Base-by-base conservation (phyloP, 2,888 invertebrate species). In the Morinoia aosen region DNA sequence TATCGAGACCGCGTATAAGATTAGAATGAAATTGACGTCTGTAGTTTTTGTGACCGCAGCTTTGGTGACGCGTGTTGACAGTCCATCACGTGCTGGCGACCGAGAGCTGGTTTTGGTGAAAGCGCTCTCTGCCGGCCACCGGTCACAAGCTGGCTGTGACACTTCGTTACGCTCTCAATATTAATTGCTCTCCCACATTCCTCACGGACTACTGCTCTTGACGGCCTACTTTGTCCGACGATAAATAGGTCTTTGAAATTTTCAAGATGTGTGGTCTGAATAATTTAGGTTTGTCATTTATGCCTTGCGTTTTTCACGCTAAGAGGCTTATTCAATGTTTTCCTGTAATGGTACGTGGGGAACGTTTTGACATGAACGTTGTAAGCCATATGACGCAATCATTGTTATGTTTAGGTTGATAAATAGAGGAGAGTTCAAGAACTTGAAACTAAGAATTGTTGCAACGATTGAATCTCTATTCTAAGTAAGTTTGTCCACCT, bases 111-210 rank as follows among this genome's bases (percentile, higher is more conserved):
- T 76, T 76, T 33, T 76, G 76, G 76, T 76, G 76, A 76, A 76
- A 76, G 76, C 76, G 19, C 33, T 16, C 76, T 33, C 76, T 0
- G 76, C 33, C 33, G 10, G 76, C 1, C 76, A 76, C 76, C 33
- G 76, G 76, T 76, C 76, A 76, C 76, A 76, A 76, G 76, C 76
- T 76, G 25, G 10, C 25, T 76, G 16, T 16, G 16, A 16, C 33
- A 33, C 76, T 76, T 76, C 76, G 76, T 76, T 76, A 76, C 76
- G 76, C 76, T 76, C 76, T 76, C 76, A 76, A 76, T 25, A 76
- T 33, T 76, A 76, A 76, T 76, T 76, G 33, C 76, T 33, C 25
- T 33, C 8, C 2, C 61, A 19, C 76, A 33, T 76, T 33, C 33
- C 33, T 33, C 76, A 33, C 76, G 33, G 76, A 76, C 76, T 76